Conservation (phyloP, 92 coral and sea anemone species). For the Palythoa grandiflora region DNA sequence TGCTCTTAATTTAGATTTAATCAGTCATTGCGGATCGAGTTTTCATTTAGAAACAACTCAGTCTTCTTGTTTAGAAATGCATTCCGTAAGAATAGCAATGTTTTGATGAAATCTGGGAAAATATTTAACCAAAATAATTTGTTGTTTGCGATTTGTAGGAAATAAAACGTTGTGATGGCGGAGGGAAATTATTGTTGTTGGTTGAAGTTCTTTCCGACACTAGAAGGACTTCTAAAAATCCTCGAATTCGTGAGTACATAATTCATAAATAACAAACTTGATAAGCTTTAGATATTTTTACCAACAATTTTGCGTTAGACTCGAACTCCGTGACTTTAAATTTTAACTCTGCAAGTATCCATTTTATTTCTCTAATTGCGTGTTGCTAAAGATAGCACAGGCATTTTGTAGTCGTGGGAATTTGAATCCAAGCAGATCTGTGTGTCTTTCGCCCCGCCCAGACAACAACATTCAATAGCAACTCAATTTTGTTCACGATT, state of each 20-base stretch:
- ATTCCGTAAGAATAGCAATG: background rate
- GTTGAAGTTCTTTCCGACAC: conserved; percentile 83
- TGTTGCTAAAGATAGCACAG: conserved; percentile 29
- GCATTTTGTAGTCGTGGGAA: background rate
- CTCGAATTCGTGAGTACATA: conserved; percentile 87
- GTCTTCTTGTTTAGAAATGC: background rate
- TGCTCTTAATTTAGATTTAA: background rate
- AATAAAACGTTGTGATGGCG: conserved; percentile 45
- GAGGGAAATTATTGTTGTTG: conserved; percentile 83
- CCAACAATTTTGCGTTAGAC: background rate
- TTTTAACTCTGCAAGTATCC: background rate
- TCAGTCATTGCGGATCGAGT: conserved; percentile 21
- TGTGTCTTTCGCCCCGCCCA: conserved; percentile 19
- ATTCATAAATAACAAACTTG: background rate
- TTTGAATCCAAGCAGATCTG: background rate
- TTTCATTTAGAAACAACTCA: conserved; percentile 23
- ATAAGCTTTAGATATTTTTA: background rate
- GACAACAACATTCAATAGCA: background rate
- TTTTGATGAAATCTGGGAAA: conserved; percentile 1
- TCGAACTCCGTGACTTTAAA: background rate
- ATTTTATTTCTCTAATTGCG: conserved; percentile 3
- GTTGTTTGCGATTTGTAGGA: conserved; percentile 32
- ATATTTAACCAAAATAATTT: background rate
- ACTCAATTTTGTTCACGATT: background rate
- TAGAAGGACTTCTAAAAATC: conserved; percentile 92